Conservation (phyloP, 2,113 vertebrate genomes). For the Heliornis fulica region DNA sequence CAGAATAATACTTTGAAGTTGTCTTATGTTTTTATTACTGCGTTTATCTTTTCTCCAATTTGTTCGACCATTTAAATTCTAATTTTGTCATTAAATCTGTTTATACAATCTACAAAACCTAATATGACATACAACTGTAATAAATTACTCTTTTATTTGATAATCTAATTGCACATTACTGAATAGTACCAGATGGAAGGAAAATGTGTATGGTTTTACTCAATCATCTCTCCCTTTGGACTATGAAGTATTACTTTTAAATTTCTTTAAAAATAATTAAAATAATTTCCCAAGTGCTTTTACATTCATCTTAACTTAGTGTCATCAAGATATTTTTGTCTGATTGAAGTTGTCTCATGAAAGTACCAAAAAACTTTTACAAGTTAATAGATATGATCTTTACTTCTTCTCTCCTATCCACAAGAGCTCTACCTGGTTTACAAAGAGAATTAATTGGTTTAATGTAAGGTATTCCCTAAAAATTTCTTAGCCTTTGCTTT, state of each 20-base stretch:
- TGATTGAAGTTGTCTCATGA: background rate
- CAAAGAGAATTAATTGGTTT: background rate
- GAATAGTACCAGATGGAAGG: background rate
- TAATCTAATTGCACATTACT: background rate
- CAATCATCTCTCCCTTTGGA: background rate
- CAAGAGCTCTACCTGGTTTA: background rate
- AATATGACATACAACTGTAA: background rate
- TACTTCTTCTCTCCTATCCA: background rate
- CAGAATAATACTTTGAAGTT: background rate
- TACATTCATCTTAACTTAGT: background rate
- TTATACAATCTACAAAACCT: background rate
- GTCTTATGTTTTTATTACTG: background rate
- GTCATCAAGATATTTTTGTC: background rate
- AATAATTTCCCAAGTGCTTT: background rate
- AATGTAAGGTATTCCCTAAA: background rate
- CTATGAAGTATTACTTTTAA: background rate
- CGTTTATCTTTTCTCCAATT: background rate
- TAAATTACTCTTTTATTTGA: background rate
- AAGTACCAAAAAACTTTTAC: background rate
- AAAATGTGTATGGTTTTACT: background rate
- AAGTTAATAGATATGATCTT: background rate
- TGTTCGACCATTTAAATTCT: background rate
- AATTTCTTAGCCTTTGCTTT: background rate
- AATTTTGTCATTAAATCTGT: background rate
- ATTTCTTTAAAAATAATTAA: background rate